Base-by-base conservation (phyloP, 2,113 vertebrate species). In the Paradisaea rubra region DNA sequence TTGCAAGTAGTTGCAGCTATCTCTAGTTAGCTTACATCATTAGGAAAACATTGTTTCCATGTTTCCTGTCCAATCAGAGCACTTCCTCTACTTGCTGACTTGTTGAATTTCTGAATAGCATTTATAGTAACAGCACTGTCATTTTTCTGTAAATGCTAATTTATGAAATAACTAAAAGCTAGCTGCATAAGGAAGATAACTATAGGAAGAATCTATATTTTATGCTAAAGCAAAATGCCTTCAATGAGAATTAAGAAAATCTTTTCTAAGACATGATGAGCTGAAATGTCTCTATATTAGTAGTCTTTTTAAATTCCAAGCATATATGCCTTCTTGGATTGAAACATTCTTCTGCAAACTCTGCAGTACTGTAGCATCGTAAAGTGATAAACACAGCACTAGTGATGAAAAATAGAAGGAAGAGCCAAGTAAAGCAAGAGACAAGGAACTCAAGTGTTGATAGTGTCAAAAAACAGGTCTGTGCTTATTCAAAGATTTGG, bases 351-450 rank as follows among this genome's bases (percentile, higher is more conserved):
- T 73, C 35, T 71, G 37, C 71, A 60, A 33, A 86, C 52, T 94
- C 49, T 93, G 60, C 56, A 74, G 64, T 52, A 56, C 20, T 70
- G 42, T 81, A 37, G 42, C 77, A 65, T 30, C 53, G 33, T 88
- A 72, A 89, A 76, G 63, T 44, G 54, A 70, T 77, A 88, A 89
- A 79, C 47, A 61, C 28, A 49, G 22, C 30, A 37, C 20, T 86
- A 47, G 45, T 63, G 88, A 82, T 68, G 85, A 81, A 89, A 93
- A 90, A 73, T 35, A 91, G 63, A 91, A 69, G 15, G 41, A 80
- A 82, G 79, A 95, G 68, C 87, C 89, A 95, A 93, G 63, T 54
- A 91, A 80, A 89, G 63, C 90, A 96, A 78, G 49, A 91, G 76
- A 88, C 64, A 74, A 53, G 22, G 30, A 95, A 70, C 33, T 70